These are phyloP conservation scores for Nymphalis c-album DNA, from an alignment of 2,888 invertebrate genomes.

Conservation along the genomic window DNA sequence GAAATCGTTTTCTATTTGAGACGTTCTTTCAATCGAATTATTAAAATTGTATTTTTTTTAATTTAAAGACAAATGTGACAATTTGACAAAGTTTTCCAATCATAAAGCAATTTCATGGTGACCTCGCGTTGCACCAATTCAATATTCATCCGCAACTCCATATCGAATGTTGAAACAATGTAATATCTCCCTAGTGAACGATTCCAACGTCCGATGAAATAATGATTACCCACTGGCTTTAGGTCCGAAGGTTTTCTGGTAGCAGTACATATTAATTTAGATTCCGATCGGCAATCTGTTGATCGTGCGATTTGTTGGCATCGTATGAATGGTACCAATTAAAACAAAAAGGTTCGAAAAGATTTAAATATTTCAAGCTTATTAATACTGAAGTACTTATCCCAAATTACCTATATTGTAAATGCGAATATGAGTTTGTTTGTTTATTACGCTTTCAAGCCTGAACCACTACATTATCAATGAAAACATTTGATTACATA, in stretches of 20 bases:
- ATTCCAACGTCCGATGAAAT: constrained; percentile 63
- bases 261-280: constrained; percentile 56
- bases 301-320: constrained; percentile 46
- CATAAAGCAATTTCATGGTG: constrained; percentile 3
- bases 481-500: no score
- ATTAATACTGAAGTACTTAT: no score
- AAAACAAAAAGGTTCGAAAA: background rate
- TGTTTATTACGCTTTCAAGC: no score
- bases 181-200: constrained; percentile 62
- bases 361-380: no score
- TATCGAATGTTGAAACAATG: constrained; percentile 42
- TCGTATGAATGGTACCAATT: background rate
- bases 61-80: background rate
- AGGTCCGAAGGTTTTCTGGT: constrained; percentile 42
- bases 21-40: background rate
- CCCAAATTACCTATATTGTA: no score
- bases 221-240: constrained; percentile 54
- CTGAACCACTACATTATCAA: no score
- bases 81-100: background rate
- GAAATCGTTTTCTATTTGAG: no score
- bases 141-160: constrained; percentile 29
- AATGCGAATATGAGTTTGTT: no score
- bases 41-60: background rate
- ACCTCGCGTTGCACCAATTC: constrained; percentile 23
- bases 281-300: constrained; percentile 62